These are phyloP conservation scores for Beris morrisii DNA, from an alignment of 2,888 invertebrate species.

Conservation along the genomic window DNA sequence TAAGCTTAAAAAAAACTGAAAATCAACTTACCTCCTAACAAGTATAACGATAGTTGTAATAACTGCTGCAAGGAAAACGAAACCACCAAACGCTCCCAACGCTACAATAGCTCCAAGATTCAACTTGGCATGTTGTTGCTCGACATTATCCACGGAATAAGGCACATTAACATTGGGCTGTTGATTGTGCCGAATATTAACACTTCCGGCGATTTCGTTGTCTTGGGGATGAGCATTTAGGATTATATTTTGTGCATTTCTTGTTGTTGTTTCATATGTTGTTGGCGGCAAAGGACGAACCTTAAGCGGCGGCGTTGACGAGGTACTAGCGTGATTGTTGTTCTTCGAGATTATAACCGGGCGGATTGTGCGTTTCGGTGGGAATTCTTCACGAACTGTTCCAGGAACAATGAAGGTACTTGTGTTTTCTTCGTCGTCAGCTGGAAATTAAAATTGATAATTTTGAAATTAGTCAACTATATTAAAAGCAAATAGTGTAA, in stretches of 20 bases:
- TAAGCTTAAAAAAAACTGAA: too few species aligned
- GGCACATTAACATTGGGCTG: conserved; percentile 69
- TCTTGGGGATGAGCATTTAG: conserved; percentile 75
- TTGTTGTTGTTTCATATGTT: conserved; percentile 45
- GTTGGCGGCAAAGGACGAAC: conserved; percentile 41
- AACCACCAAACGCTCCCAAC: conserved; percentile 86
- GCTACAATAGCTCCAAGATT: conserved; percentile 88
- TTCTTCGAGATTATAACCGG: conserved; percentile 50
- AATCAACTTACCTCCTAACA: conserved; percentile 74
- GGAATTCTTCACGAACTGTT: conserved; percentile 57
- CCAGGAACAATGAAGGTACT: conserved; percentile 54
- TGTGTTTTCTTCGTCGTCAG: conserved; percentile 49
- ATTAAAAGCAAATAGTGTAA: background rate
- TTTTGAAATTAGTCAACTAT: background rate
- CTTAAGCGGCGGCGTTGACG: conserved; percentile 56
- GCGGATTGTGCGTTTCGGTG: conserved; percentile 53
- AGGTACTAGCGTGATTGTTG: conserved; percentile 49
- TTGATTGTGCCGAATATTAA: conserved; percentile 63
- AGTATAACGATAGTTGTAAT: conserved; percentile 87
- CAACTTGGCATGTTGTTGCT: conserved; percentile 63
- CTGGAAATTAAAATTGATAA: conserved; percentile 38
- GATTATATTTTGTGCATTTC: conserved; percentile 58
- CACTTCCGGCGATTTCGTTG: conserved; percentile 68
- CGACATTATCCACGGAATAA: conserved; percentile 65
- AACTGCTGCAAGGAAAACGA: conserved; percentile 85